phyloP scores from a whole-genome alignment of 2,888 invertebrate genomes.

The Drosophila setosimentum region DNA sequence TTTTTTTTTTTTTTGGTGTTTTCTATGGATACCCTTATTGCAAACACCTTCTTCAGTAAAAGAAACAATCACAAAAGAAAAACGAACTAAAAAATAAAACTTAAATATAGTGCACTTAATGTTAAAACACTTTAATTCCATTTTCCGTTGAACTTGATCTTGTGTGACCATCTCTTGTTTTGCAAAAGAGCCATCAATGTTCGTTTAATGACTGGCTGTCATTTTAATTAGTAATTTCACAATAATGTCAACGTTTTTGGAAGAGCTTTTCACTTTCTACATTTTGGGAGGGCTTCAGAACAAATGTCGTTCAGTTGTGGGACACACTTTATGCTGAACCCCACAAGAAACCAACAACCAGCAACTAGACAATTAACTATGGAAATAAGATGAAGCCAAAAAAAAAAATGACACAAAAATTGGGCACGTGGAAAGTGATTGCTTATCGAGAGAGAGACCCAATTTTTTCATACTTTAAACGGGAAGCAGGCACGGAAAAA shows the following conservation, averaged over 20 bases:
- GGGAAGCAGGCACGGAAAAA: conserved; percentile 28
- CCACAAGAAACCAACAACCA: conserved; percentile 12
- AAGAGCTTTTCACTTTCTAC: conserved; percentile 59
- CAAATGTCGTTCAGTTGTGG: conserved; percentile 8
- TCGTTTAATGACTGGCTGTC: neutral
- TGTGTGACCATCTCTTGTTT: neutral
- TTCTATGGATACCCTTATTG: neutral
- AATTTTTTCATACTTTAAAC: conserved; percentile 32
- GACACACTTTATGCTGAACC: neutral
- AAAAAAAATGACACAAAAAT: conserved; percentile 35
- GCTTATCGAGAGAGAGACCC: conserved; percentile 46
- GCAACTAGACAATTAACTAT: conserved; percentile 62
- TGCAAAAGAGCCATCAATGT: conserved; percentile 3
- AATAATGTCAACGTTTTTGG: neutral
- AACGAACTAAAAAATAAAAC: neutral
- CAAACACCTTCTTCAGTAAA: neutral
- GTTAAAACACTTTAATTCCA: neutral
- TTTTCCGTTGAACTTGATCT: conserved; percentile 27
- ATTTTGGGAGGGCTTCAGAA: conserved; percentile 27
- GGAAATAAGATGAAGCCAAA: conserved; percentile 52
- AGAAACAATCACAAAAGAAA: neutral
- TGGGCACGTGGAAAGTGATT: conserved; percentile 72
- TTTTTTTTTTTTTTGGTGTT: neutral
- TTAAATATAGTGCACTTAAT: neutral
- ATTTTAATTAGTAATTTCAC: conserved; percentile 23